Base-by-base conservation (phyloP, 2,113 vertebrate species). In the Psephotus haematonotus region DNA sequence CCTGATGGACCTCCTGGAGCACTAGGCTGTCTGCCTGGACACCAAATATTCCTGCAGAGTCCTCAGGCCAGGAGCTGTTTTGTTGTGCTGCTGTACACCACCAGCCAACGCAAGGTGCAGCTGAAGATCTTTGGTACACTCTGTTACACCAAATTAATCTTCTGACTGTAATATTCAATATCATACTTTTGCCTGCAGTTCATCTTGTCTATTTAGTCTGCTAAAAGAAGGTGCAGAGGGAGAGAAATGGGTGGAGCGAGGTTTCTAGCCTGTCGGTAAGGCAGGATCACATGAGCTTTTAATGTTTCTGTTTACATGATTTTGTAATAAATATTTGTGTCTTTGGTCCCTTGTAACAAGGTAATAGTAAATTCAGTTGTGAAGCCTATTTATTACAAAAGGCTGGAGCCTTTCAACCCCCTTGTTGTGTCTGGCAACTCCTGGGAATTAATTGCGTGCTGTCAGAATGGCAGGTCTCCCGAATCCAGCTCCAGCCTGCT, bases 341-440 rank as follows among this genome's bases (percentile, higher is more conserved):
- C 62, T 88, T 33, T 46, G 39, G 46, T 85, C 35, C n/a, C 50
- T 80, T 55, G 33, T 68, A 82, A 88, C 89, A 95, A 74, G 52
- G 50, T 81, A 77, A 90, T 52, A 91, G 69, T 93, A 76, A 84
- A 95, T 93, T 88, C 22, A 69, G 86, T 95, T 83, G 60, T 70
- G 46, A 76, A 92, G 71, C 74, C 91, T 97, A 74, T 96, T 96
- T 93, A 80, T 95, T 91, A 70, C 47, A 59, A 63, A 55, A 89
- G 76, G 60, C 62, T 85, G 8, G n/a, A 95, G 83, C 47, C 59
- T 93, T 84, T 95, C 69, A 93, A 44, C 41, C 67, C 44, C 55
- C 62, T 96, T 89, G 78, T 94, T 97, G 91, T 95, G 88, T 89
- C 97, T 97, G 96, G 92, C 82, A 96, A 5, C 94, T 96, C 52